Evolutionary conservation across 1,140 invertebrate genomes (phyloP).

Genomic region (Neodiprion lecontei): DNA sequence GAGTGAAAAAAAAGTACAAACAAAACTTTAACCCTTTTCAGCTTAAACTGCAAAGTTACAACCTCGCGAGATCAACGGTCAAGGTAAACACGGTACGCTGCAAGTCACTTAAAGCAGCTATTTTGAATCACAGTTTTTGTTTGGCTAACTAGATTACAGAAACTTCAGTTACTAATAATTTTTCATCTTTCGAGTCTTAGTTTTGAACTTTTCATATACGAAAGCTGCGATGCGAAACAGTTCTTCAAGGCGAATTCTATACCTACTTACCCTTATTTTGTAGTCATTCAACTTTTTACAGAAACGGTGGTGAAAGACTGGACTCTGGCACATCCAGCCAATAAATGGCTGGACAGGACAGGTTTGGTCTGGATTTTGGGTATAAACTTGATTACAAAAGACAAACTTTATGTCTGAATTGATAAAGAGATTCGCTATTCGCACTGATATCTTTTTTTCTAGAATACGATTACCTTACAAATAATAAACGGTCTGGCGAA

Average conservation of each 20-base stretch:
- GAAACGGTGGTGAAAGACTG: constrained; percentile 44
- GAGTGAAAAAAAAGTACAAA: no score
- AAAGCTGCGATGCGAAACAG: not conserved
- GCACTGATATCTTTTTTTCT: no score
- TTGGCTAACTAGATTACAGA: no score
- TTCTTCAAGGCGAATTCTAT: not conserved
- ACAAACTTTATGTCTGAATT: not conserved
- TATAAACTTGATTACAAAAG: constrained; percentile 35
- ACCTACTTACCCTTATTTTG: not conserved
- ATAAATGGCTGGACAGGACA: constrained; percentile 42
- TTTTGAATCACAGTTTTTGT: constrained; percentile 4
- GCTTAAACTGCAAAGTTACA: constrained; percentile 44
- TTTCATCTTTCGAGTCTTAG: no score
- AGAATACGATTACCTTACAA: not conserved
- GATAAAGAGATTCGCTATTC: not conserved
- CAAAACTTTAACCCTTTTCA: constrained; percentile 33
- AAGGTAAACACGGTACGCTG: constrained; percentile 43
- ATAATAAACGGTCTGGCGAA: not conserved
- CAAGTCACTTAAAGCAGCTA: not conserved
- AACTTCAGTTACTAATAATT: no score
- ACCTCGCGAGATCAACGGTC: constrained; percentile 44
- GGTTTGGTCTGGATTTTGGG: constrained; percentile 48
- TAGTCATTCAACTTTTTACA: constrained; percentile 28
- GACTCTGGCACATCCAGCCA: constrained; percentile 46
- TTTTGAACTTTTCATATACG: no score